Evolutionary conservation across 2,797 vertebrate species (phyloP).

Genomic region (Chrosomus eos): DNA sequence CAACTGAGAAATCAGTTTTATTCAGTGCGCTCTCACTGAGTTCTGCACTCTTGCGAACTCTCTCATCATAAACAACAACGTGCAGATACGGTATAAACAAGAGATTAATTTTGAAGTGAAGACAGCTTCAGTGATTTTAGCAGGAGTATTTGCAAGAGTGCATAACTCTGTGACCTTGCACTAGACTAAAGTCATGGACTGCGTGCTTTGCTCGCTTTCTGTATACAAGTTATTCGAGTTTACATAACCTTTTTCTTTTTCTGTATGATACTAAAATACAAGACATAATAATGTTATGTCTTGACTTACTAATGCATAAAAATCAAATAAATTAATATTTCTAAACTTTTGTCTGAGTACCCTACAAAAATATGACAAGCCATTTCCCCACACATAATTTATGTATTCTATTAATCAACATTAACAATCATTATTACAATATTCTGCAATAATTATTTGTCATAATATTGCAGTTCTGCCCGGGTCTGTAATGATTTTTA

Average conservation of each 20-base stretch:
- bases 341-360: not conserved
- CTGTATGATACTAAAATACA: not conserved
- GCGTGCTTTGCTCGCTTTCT: not conserved
- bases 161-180: not conserved
- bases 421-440: not conserved
- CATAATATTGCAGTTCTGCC: not conserved
- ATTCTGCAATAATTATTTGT: not conserved
- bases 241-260: not conserved
- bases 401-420: not conserved
- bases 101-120: not conserved
- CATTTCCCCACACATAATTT: not conserved
- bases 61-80: not conserved
- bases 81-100: not conserved
- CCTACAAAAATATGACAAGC: not conserved
- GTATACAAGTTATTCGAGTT: no score
- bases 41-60: not conserved
- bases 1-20: not conserved
- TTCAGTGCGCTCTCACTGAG: no score
- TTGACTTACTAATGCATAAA: not conserved
- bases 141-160: not conserved
- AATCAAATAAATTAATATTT: not conserved
- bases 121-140: not conserved
- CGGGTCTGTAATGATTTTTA: not conserved
- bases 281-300: not conserved
- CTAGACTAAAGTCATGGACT: not conserved